Evolutionary conservation across 1,140 invertebrate genomes (phyloP).

Genomic region (Drosophila willistoni): DNA sequence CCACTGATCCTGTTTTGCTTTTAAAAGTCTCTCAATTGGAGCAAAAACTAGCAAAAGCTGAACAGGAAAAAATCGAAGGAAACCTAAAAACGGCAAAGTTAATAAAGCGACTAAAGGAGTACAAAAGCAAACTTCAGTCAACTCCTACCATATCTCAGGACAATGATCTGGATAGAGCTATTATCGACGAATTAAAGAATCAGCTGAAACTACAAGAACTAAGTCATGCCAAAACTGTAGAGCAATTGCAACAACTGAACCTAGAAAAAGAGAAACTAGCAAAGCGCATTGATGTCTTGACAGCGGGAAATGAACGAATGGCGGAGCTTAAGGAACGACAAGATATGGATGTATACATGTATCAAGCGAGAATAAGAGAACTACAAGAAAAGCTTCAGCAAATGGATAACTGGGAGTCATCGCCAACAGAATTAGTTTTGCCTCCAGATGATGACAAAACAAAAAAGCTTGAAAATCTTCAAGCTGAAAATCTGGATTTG

Average conservation of each 20-base stretch:
- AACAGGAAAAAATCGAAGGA: constrained; percentile 85
- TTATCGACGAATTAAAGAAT: constrained; percentile 89
- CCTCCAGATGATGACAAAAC: constrained; percentile 11
- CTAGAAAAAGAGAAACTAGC: constrained; percentile 87
- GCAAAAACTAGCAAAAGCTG: constrained; percentile 83
- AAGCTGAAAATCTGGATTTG: constrained; percentile 84
- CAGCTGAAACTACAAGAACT: constrained; percentile 88
- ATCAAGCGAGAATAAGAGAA: constrained; percentile 88
- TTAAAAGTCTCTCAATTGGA: constrained; percentile 84
- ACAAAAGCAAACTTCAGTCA: constrained; percentile 84
- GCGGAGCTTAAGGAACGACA: constrained; percentile 91
- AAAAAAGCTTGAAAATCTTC: constrained; percentile 47
- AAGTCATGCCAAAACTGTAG: constrained; percentile 85
- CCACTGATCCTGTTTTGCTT: constrained; percentile 64
- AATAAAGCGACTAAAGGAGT: constrained; percentile 90
- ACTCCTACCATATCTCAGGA: constrained; percentile 10
- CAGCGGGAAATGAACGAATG: constrained; percentile 90
- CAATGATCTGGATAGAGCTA: constrained; percentile 88
- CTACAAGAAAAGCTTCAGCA: constrained; percentile 86
- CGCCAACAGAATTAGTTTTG: constrained; percentile 13
- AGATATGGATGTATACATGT: constrained; percentile 88
- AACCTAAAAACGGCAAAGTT: constrained; percentile 88
- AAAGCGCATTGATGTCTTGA: constrained; percentile 90
- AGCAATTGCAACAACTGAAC: constrained; percentile 85
- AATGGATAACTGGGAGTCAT: constrained; percentile 85